Base-by-base conservation (phyloP, 2,888 invertebrate species). In the Diabrotica balteata region DNA sequence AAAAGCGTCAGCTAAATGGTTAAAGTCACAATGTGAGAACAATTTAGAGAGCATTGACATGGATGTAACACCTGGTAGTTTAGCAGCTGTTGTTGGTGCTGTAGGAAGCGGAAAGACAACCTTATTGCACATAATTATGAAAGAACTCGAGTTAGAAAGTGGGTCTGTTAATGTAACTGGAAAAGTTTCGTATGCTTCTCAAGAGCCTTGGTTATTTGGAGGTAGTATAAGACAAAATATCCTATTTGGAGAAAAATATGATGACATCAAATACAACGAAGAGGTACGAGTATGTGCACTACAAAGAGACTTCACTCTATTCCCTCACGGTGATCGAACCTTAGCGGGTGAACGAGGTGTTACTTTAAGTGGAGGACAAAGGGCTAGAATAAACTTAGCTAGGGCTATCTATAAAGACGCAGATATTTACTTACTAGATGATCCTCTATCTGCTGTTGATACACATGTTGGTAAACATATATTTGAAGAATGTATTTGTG, bases 141-240 rank as follows among this genome's bases (percentile, higher is more conserved):
- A 90, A 60, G 95, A 96, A 83, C 82, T 95, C 50, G 90, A 91
- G 4, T 81, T 91, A 4, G 78, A 82, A 22, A 82, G 86, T 3
- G 95, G 95, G 11, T 84, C 83, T 2, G 81, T 93, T 7, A 85
- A 88, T 77, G 85, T 93, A 8, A 87, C 87, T 7, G 95, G 94
- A 7, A 86, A 85, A 3, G 85, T 91, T 0, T 89, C 90, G 0
- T 96, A 95, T 80, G 91, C 93, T 1, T 90, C 93, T 61, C 94
- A 95, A 82, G 91, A 95, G 79, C 92, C 95, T 0, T 96, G 95
- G 95, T 80, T 92, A 0, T 92, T 92, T 78, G 90, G 90, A 67
- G 91, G 90, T 32, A 93, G 93, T 70, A 90, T 98, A 0, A 87
- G 93, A n/a, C 95, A 97, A 78, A 98, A 98, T 83, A 94, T 98